Evolutionary conservation across 1,140 invertebrate species (phyloP), one percentile per base, ranked within the genome.

Genomic region (Elysia chlorotica): DNA sequence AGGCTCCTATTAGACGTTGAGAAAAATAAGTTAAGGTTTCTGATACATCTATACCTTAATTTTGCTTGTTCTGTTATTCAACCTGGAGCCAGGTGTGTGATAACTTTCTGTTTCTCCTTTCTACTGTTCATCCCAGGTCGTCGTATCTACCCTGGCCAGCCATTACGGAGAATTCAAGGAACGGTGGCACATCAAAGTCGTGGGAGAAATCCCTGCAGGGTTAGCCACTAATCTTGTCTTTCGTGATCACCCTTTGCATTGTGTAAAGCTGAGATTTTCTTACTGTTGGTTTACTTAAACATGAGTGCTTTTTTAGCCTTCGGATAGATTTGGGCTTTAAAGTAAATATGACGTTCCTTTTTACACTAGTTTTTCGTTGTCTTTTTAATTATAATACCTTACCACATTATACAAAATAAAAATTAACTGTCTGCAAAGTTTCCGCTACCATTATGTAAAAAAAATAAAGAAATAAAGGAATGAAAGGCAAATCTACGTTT

Each of bases 101-200:
- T n/a, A n/a, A n/a, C n/a, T n/a, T n/a, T n/a, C n/a, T n/a, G n/a
- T n/a, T n/a, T n/a, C n/a, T n/a, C n/a, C n/a, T n/a, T n/a, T n/a
- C n/a, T n/a, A n/a, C n/a, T n/a, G n/a, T n/a, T n/a, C n/a, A n/a
- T n/a, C n/a, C n/a, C 53, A 83, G 81, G 82, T 83, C 23, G 69
- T 83, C 28, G 56, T 61, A 2, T 76, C 76, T 17, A 83, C 82
- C 6, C 31, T 81, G 48, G 73, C 75, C 2, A 78, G 79, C n/a
- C 75, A 83, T 71, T 80, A 76, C 70, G 76, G 75, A 17, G 63
- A 77, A 14, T 79, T 85, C 70, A 33, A 78, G 21, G 71, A 79
- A 25, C 88, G 86, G 78, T 85, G 90, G 74, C 88, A 89, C 73
- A 87, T 90, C 77, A 78, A 88, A 48, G 77, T 88, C 31, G 79